Evolutionary conservation across 2,888 invertebrate species (phyloP).

Genomic region (Hedya salicella): DNA sequence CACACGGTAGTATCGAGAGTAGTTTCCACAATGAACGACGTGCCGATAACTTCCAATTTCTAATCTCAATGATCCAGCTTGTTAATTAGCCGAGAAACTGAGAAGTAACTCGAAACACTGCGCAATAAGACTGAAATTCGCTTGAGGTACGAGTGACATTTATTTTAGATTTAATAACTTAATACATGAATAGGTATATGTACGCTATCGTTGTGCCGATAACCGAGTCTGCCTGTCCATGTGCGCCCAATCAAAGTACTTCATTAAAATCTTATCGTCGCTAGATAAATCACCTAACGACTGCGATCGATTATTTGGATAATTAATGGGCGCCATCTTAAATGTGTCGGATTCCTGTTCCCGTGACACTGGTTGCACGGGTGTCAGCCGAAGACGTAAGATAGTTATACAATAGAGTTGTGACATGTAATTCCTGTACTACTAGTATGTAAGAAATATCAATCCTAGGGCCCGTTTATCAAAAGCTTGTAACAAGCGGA

Average conservation of each 20-base stretch:
- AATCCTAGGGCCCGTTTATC: too few relatives aligned
- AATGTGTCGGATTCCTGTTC: slow-evolving; percentile 77
- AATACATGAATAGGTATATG: slow-evolving; percentile 80
- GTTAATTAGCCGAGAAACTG: slow-evolving; percentile 67
- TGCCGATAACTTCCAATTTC: slow-evolving; percentile 83
- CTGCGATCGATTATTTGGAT: slow-evolving; percentile 84
- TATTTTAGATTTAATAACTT: slow-evolving; percentile 84
- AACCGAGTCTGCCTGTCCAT: slow-evolving; percentile 74
- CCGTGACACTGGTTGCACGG: slow-evolving; percentile 62
- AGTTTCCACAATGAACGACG: slow-evolving; percentile 84
- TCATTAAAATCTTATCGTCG: slow-evolving; percentile 85
- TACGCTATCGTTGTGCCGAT: slow-evolving; percentile 75
- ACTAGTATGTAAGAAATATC: too few relatives aligned
- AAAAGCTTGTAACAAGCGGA: too few relatives aligned
- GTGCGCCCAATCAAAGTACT: slow-evolving; percentile 84
- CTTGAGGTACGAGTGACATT: slow-evolving; percentile 53
- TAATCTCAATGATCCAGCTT: slow-evolving; percentile 83
- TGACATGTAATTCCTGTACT: too few relatives aligned
- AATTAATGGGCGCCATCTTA: slow-evolving; percentile 80
- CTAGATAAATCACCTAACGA: slow-evolving; percentile 84
- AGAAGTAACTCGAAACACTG: slow-evolving; percentile 53
- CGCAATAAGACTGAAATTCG: slow-evolving; percentile 60
- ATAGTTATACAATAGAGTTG: slow-evolving; percentile 32
- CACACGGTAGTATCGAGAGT: slow-evolving; percentile 79
- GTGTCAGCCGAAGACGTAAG: slow-evolving; percentile 44